These are phyloP conservation scores for Zophobas atratus DNA, from an alignment of 1,140 invertebrate genomes.

Conservation along the genomic window DNA sequence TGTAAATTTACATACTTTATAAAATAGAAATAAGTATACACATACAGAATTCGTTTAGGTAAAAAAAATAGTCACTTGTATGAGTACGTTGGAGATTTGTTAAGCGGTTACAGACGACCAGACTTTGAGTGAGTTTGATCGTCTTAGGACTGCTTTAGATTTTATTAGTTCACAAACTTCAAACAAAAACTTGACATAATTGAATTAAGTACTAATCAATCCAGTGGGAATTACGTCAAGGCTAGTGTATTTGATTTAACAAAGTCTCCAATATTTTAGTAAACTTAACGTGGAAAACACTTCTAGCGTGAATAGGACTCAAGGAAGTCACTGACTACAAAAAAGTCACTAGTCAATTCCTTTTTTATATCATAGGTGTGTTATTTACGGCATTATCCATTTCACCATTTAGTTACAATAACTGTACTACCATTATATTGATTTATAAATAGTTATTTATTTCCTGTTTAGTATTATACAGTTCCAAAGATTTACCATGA, in stretches of 20 bases:
- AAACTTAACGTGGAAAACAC: too few species aligned
- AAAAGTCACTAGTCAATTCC: constrained; percentile 15
- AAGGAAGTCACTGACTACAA: not conserved
- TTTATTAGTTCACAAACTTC: too few species aligned
- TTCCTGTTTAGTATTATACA: constrained; percentile 26
- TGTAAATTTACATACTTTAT: not conserved
- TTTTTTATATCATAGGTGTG: not conserved
- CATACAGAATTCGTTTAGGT: too few species aligned
- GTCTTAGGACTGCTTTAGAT: too few species aligned
- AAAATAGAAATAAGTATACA: too few species aligned
- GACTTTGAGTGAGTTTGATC: too few species aligned
- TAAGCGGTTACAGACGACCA: too few species aligned
- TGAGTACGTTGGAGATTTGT: too few species aligned
- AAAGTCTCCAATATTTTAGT: not conserved
- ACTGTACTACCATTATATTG: not conserved
- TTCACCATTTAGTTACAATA: not conserved
- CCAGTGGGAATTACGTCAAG: constrained; percentile 3
- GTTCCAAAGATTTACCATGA: constrained; percentile 16
- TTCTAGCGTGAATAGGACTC: not conserved
- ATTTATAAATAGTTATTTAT: constrained; percentile 1
- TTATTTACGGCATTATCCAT: not conserved
- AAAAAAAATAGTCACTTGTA: not conserved
- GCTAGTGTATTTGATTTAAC: constrained; percentile 16
- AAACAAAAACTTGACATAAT: too few species aligned
- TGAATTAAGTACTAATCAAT: not conserved